A percentile compares a stretch with the other conserved stretches of the same genome.
Conservation (phyloP, 2,888 invertebrate genomes). For the Fragum sueziense region DNA sequence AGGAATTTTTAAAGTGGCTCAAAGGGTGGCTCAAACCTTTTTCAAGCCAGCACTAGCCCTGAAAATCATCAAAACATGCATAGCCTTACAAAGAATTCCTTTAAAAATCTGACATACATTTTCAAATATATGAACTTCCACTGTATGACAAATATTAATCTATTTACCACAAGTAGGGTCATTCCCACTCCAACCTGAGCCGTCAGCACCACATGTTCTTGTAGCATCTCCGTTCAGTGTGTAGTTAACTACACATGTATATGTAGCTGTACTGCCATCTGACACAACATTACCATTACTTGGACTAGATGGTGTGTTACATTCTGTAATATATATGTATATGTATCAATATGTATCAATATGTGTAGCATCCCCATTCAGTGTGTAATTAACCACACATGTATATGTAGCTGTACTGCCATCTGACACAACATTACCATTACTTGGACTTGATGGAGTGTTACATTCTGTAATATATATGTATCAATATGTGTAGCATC, state of each 20-base stretch:
- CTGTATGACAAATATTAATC: background rate
- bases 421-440: slow-evolving; percentile 34
- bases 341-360: no score
- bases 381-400: slow-evolving; percentile 26
- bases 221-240: slow-evolving; percentile 32
- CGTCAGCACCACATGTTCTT: slow-evolving; percentile 41
- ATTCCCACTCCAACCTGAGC: slow-evolving; percentile 36
- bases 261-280: slow-evolving; percentile 37
- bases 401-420: slow-evolving; percentile 27
- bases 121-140: background rate
- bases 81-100: background rate
- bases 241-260: slow-evolving; percentile 43
- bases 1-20: no score
- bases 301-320: slow-evolving; percentile 16
- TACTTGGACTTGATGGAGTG: no score
- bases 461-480: no score
- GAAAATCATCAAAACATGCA: no score
- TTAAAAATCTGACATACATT: background rate
- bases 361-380: slow-evolving; percentile 15
- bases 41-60: no score
- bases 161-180: slow-evolving; percentile 47
- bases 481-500: no score
- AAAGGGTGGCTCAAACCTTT: no score
- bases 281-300: slow-evolving; percentile 38
- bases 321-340: slow-evolving; percentile 16